Evolutionary conservation across 92 coral and sea anemone species (phyloP).

Genomic region (Zoanthus sociatus): DNA sequence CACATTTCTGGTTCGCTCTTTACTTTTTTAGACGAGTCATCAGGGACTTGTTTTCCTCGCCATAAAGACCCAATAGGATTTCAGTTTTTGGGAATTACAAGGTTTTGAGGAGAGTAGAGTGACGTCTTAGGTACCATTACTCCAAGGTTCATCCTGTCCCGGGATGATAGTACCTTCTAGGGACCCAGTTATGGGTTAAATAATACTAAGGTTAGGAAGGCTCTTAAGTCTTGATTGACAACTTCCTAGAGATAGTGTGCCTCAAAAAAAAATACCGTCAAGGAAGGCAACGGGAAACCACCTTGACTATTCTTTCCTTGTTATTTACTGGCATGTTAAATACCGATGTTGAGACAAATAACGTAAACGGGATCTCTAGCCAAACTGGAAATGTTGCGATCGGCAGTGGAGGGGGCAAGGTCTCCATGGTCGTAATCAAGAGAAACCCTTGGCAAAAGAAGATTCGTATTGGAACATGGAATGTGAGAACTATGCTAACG

Average conservation of each 20-base stretch:
- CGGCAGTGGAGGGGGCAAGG: slow-evolving; percentile 9
- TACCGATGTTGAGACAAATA: slow-evolving; percentile 5
- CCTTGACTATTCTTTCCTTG: neutral
- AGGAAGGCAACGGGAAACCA: neutral
- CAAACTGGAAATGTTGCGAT: slow-evolving; percentile 1
- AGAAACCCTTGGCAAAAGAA: neutral
- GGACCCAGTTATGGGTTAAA: slow-evolving; percentile 5
- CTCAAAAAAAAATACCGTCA: slow-evolving; percentile 11
- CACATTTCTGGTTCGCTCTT: too few species aligned
- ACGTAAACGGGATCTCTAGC: neutral
- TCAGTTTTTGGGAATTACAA: too few species aligned
- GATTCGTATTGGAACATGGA: slow-evolving; percentile 1
- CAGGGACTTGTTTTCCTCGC: too few species aligned
- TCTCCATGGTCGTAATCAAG: slow-evolving; percentile 1
- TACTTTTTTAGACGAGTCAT: too few species aligned
- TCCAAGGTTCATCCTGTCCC: too few species aligned
- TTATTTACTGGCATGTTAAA: slow-evolving; percentile 10
- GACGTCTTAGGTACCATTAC: too few species aligned
- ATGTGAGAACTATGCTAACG: slow-evolving; percentile 9
- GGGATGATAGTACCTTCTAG: too few species aligned
- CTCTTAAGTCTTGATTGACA: neutral
- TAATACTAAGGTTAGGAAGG: neutral
- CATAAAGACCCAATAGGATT: too few species aligned
- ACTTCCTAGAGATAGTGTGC: slow-evolving; percentile 9
- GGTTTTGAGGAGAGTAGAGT: too few species aligned